These are phyloP conservation scores for Sylvilagus floridanus DNA, from an alignment of 2,797 vertebrate genomes.

Conservation along the genomic window DNA sequence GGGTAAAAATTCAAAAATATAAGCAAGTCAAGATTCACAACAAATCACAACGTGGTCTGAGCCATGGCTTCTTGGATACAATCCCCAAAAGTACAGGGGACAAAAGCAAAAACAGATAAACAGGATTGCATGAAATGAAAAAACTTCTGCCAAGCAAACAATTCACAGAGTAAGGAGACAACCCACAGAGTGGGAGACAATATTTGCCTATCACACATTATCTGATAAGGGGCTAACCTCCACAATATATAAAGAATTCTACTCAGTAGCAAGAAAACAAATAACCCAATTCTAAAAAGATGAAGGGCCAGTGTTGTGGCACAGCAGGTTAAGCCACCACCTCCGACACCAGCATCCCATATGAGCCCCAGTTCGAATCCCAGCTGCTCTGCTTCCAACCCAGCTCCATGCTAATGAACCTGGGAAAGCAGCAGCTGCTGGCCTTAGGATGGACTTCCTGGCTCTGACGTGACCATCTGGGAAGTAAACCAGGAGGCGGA, in stretches of 20 bases:
- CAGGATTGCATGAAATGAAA: not conserved
- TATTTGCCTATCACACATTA: too few relatives aligned
- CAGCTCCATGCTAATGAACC: too few relatives aligned
- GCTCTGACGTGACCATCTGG: too few relatives aligned
- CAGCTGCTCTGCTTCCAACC: too few relatives aligned
- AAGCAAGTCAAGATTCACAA: conserved; percentile 1
- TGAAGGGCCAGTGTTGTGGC: too few relatives aligned
- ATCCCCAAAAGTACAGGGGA: not conserved
- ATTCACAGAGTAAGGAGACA: not conserved
- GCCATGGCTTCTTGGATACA: too few relatives aligned
- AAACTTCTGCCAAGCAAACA: not conserved
- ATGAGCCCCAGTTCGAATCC: too few relatives aligned
- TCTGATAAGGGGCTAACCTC: not conserved
- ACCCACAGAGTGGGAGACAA: not conserved
- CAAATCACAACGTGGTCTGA: not conserved
- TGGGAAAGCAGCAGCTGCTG: too few relatives aligned
- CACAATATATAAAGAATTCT: not conserved
- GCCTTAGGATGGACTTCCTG: too few relatives aligned
- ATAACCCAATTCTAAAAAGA: not conserved
- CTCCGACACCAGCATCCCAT: too few relatives aligned
- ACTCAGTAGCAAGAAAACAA: not conserved
- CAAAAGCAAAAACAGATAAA: conserved; percentile 1
- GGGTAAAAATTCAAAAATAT: conserved; percentile 26
- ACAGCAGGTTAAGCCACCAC: too few relatives aligned
- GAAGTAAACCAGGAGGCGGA: too few relatives aligned